Evolutionary conservation across 1,140 invertebrate genomes (phyloP), one percentile per base, ranked within the genome.

Genomic region (Lepidurus arcticus): DNA sequence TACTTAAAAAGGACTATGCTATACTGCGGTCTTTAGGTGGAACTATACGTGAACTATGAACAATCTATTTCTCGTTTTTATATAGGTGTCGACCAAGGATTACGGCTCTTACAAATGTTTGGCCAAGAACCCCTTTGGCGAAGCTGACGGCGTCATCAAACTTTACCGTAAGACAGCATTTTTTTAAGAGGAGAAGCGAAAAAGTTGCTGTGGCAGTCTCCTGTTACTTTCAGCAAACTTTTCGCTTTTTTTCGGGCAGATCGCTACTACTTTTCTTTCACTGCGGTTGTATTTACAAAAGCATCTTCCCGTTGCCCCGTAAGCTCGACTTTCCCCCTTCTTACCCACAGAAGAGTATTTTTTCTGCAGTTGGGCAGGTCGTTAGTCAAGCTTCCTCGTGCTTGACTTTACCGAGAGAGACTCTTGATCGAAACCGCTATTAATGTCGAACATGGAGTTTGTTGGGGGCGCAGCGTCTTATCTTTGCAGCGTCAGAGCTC

Each of bases 361-460:
- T 65, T 65, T 65, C 16, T 65, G 34, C 53, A 65, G 53, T 9
- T 34, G 53, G 53, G 16, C 16, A 65, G 53, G 53, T 65, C 53
- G 53, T 65, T 65, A 65, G 53, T 65, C 53, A 65, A 65, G 53
- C 53, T 65, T 65, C 16, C 53, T 65, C 21, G 53, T 10, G 53
- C 53, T 65, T 65, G 53, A 65, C 53, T 65, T 65, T 65, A 65
- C n/a, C 53, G 53, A 65, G 13, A 21, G 53, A 65, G 53, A 65
- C 53, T 65, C 53, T 65, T 65, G 53, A 65, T 65, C 53, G 53
- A 65, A 65, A 65, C 53, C 53, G n/a, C 53, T 65, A 65, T 65
- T 65, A 65, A 9, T 65, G 53, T 65, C 53, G 53, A 65, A 65
- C 53, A 65, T 65, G 9, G 13, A 65, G 53, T 65, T 16, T 65